These are phyloP conservation scores for Drosophila cognata DNA, from an alignment of 2,888 invertebrate genomes.

Conservation along the genomic window DNA sequence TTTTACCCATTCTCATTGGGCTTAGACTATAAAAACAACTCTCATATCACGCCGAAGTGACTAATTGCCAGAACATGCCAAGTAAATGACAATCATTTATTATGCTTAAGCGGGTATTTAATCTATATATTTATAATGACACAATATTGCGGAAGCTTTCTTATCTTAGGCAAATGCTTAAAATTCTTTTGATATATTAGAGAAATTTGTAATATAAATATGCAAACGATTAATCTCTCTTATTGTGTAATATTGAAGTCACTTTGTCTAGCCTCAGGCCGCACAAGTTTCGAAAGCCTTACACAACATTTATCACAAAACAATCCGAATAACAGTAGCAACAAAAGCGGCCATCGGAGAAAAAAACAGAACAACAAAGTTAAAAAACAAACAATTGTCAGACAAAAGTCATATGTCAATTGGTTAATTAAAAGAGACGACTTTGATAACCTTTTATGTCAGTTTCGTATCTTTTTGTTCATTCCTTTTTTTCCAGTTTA, in stretches of 20 bases:
- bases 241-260: slow-evolving; percentile 12
- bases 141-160: slow-evolving; percentile 4
- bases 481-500: slow-evolving; percentile 4
- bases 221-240: slow-evolving; percentile 15
- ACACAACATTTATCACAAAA: slow-evolving; percentile 35
- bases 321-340: slow-evolving; percentile 30
- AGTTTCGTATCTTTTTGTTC: slow-evolving; percentile 40
- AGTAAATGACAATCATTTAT: slow-evolving; percentile 6
- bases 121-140: slow-evolving; percentile 11
- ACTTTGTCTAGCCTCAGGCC: slow-evolving; percentile 11
- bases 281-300: slow-evolving; percentile 22
- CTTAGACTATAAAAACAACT: neutral
- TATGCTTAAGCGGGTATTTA: slow-evolving; percentile 7
- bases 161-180: slow-evolving; percentile 2
- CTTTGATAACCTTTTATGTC: slow-evolving; percentile 73
- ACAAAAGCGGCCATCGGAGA: slow-evolving; percentile 9
- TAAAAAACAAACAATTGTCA: slow-evolving; percentile 28
- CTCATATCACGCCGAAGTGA: neutral
- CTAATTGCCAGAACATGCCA: neutral
- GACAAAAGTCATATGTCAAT: slow-evolving; percentile 76
- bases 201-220: slow-evolving; percentile 1
- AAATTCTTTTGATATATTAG: slow-evolving; percentile 2
- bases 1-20: neutral
- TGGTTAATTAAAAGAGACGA: slow-evolving; percentile 71
- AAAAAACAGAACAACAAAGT: slow-evolving; percentile 20